phyloP scores from a whole-genome alignment of 2,797 vertebrate genomes.

The Coccyzus lansbergi region DNA sequence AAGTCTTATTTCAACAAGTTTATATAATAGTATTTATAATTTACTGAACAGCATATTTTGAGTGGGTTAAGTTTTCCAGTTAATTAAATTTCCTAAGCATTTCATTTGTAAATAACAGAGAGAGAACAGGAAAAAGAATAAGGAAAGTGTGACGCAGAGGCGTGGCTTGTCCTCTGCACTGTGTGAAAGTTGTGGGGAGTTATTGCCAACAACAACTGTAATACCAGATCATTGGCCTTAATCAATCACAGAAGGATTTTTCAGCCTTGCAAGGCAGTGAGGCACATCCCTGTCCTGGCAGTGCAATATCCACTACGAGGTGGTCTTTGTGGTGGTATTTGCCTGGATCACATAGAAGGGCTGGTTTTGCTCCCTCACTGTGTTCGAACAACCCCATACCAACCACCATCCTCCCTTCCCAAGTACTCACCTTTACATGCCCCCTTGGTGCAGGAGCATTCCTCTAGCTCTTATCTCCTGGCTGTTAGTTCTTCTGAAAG shows the following conservation, averaged over 20 bases:
- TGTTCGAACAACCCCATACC: rapidly evolving
- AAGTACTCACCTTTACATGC: rapidly evolving
- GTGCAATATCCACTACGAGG: rapidly evolving
- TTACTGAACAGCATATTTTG: not conserved
- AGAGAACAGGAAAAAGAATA: not conserved
- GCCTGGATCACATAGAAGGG: rapidly evolving
- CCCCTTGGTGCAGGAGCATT: not conserved
- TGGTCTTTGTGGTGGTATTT: rapidly evolving
- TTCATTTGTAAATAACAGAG: not conserved
- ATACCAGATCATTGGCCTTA: rapidly evolving
- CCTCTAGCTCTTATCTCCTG: not conserved
- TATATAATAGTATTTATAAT: not conserved
- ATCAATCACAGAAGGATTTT: not conserved
- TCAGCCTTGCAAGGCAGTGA: not conserved
- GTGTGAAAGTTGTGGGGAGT: not conserved
- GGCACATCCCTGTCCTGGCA: rapidly evolving
- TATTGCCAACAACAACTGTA: not conserved
- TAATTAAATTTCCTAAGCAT: not conserved
- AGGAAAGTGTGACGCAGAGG: rapidly evolving
- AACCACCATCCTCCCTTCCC: not conserved
- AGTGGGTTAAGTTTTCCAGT: not conserved
- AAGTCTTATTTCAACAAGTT: not conserved
- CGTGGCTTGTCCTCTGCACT: not conserved
- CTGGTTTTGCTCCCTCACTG: not conserved
- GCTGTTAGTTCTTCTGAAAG: not conserved